Percentiles rank a stretch among this genome's conserved stretches.
phyloP scores from a whole-genome alignment of 2,888 invertebrate species.

The Eupithecia subumbrata region DNA sequence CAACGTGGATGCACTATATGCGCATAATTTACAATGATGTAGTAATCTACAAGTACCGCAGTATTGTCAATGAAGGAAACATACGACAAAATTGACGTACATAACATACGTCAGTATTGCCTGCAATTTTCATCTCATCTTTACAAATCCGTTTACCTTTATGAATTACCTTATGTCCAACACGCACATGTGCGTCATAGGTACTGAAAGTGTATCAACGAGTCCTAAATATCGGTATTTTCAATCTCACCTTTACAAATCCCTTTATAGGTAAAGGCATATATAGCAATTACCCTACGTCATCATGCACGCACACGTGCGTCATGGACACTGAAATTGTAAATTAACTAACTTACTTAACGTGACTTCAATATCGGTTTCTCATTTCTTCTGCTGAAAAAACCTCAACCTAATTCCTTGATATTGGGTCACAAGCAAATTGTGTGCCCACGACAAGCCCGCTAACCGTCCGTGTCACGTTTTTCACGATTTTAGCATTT shows the following conservation, averaged over 20 bases:
- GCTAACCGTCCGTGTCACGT: slow-evolving; percentile 54
- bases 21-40: background rate
- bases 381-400: background rate
- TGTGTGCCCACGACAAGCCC: slow-evolving; percentile 50
- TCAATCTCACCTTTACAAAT: background rate
- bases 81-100: too few species aligned
- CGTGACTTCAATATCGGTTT: background rate
- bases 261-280: too few species aligned
- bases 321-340: background rate
- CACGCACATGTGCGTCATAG: too few species aligned
- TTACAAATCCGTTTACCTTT: background rate
- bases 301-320: background rate
- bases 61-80: background rate
- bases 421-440: slow-evolving; percentile 54
- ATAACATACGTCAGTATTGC: background rate
- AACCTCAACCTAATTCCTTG: slow-evolving; percentile 46
- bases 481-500: slow-evolving; percentile 55
- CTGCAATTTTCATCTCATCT: background rate
- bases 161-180: background rate
- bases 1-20: background rate
- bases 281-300: too few species aligned
- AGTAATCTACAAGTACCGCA: background rate
- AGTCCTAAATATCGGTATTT: background rate
- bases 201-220: background rate
- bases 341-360: too few species aligned